Percentiles rank a stretch among this genome's conserved stretches.
Evolutionary conservation across 2,113 vertebrate genomes (phyloP).

Genomic region (Syngnathus scovelli): DNA sequence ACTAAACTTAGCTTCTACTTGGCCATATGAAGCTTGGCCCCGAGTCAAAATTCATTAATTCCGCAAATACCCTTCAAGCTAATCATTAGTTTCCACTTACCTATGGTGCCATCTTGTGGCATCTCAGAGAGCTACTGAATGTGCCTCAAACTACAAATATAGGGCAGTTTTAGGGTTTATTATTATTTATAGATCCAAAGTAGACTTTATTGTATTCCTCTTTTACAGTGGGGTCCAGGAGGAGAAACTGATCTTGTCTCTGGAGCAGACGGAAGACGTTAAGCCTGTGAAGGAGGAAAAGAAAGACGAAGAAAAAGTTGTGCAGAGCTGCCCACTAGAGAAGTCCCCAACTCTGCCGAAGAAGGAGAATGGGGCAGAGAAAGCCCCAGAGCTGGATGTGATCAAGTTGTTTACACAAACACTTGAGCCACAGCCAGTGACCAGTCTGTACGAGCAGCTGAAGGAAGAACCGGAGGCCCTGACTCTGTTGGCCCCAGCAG

Average conservation of each 20-base stretch:
- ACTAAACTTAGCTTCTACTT: too few species aligned
- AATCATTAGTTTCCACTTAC: neutral
- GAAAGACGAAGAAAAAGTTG: slow-evolving; percentile 58
- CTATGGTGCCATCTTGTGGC: neutral
- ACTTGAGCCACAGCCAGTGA: slow-evolving; percentile 60
- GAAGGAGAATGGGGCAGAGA: slow-evolving; percentile 26
- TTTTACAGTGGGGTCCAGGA: slow-evolving; percentile 88
- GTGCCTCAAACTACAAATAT: neutral
- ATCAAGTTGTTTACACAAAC: slow-evolving; percentile 76
- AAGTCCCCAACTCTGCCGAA: slow-evolving; percentile 9
- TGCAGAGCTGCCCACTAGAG: slow-evolving; percentile 35
- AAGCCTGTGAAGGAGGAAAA: slow-evolving; percentile 63
- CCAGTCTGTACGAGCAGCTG: slow-evolving; percentile 83
- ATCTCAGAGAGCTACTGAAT: neutral
- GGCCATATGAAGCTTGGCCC: too few species aligned
- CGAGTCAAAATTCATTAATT: neutral
- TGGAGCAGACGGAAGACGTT: slow-evolving; percentile 85
- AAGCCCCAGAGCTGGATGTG: slow-evolving; percentile 72
- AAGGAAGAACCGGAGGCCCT: slow-evolving; percentile 90
- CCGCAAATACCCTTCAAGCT: neutral
- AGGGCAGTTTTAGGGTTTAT: neutral
- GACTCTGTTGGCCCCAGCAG: slow-evolving; percentile 85
- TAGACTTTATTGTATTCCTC: neutral
- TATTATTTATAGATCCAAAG: too few species aligned
- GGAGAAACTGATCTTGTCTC: slow-evolving; percentile 85